Base-by-base conservation (phyloP, 2,113 vertebrate species). In the Semicossyphus pulcher region DNA sequence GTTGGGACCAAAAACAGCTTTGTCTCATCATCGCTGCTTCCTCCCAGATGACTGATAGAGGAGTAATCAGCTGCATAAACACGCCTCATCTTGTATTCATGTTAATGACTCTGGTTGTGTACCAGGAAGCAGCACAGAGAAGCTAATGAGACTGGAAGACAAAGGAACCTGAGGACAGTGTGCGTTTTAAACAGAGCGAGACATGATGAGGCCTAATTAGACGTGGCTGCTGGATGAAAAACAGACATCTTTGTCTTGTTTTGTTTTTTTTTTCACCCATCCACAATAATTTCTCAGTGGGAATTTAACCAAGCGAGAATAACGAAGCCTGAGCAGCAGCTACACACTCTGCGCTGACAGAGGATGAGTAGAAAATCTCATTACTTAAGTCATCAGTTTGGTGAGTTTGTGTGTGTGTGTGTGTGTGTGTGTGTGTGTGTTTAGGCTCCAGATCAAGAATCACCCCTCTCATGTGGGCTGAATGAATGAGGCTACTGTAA, bases 201-300 rank as follows among this genome's bases (percentile, higher is more conserved):
- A 85, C 78, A 63, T 62, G 78, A 74, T 23, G 54, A 80, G 72
- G 36, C 78, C 87, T 81, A 83, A 86, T 83, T 83, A 88, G 83
- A 79, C 3, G 37, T 49, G 56, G 78, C 76, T 61, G 60, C 70
- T 49, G 72, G 15, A 29, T 72, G 56, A 74, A 65, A 82, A 86
- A 73, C 60, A 74, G 66, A 39, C 42, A n/a, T 76, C 37, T 68
- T 63, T 85, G 80, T 85, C 85, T 75, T 78, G 64, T 82, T 80
- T 65, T 21, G 37, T 61, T 63, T 31, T 60, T 15, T 64, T 77
- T 49, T 44, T n/a, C 54, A 45, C 39, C 53, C 74, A 45, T 72
- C 77, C 83, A 72, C 74, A 74, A 54, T 48, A 29, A 64, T 74
- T 26, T 58, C 80, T 82, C 84, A 52, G 53, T 44, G 63, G 81